A percentile compares a stretch with the other conserved stretches of the same genome.
phyloP scores from a whole-genome alignment of 2,888 invertebrate genomes.

The Gortyna flavago region DNA sequence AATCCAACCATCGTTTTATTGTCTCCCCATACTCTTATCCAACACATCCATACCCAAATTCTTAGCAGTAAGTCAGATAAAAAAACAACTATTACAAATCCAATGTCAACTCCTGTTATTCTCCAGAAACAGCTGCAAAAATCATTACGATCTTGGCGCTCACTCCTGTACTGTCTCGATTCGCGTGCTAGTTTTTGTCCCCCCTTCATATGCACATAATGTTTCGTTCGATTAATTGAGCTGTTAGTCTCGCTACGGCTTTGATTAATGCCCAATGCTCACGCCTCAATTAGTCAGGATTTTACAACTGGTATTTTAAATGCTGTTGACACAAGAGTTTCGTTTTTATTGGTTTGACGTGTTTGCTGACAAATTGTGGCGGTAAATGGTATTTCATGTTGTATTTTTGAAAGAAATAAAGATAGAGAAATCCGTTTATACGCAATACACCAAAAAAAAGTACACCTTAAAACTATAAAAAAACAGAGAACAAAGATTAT shows the following conservation, averaged over 20 bases:
- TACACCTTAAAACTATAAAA: no score
- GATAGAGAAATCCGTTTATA: neutral
- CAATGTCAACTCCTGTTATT: neutral
- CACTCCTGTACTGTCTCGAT: conserved; percentile 34
- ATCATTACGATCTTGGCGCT: neutral
- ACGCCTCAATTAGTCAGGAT: conserved; percentile 67
- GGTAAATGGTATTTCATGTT: conserved; percentile 5
- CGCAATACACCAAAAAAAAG: no score
- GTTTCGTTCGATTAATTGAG: conserved; percentile 74
- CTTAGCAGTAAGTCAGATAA: no score
- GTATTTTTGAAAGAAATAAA: neutral
- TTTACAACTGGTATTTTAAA: conserved; percentile 62
- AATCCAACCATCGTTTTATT: no score
- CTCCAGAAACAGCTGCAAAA: neutral
- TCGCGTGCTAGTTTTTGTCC: conserved; percentile 54
- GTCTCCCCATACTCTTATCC: no score
- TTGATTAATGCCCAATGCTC: conserved; percentile 69
- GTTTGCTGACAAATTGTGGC: conserved; percentile 24
- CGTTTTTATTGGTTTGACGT: conserved; percentile 50
- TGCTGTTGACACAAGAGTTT: conserved; percentile 67
- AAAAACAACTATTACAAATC: no score
- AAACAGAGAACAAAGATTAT: no score
- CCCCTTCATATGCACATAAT: conserved; percentile 67
- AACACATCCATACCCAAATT: no score
- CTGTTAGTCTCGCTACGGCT: conserved; percentile 68